Conservation (phyloP, 1,140 invertebrate genomes). For the Teleopsis dalmanni region DNA sequence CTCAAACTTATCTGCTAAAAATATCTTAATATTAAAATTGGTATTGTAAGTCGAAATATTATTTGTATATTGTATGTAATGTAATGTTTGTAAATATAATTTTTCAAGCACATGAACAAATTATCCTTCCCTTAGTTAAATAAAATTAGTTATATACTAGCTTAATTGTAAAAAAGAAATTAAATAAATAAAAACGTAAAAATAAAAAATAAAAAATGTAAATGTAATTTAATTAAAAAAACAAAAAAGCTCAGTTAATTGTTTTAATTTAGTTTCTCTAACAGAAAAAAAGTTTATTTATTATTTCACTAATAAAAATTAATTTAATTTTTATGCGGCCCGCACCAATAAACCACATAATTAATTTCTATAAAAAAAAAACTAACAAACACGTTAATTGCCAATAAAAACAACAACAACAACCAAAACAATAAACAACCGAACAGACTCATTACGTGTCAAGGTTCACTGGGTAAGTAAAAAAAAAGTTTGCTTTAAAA, state of each 20-base stretch:
- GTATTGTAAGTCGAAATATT: not conserved
- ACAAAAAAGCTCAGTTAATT: not conserved
- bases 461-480: constrained; percentile 41
- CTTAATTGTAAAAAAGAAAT: not conserved
- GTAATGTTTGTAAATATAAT: too few relatives aligned
- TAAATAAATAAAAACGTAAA: not conserved
- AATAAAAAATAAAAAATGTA: not conserved
- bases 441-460: constrained; percentile 32
- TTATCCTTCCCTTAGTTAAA: too few relatives aligned
- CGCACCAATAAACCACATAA: not conserved
- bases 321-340: not conserved
- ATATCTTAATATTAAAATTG: not conserved
- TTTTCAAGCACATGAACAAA: too few relatives aligned
- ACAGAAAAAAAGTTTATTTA: not conserved
- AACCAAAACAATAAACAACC: constrained; percentile 1
- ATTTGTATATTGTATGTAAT: not conserved
- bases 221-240: too few relatives aligned
- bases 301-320: not conserved
- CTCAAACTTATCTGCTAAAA: not conserved
- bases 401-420: not conserved
- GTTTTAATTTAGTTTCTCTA: not conserved
- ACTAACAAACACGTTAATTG: not conserved
- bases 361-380: not conserved
- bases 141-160: too few relatives aligned
- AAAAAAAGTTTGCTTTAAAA: not conserved